Base-by-base conservation (phyloP, 2,797 vertebrate genomes). In the Anabacerthia variegaticeps region DNA sequence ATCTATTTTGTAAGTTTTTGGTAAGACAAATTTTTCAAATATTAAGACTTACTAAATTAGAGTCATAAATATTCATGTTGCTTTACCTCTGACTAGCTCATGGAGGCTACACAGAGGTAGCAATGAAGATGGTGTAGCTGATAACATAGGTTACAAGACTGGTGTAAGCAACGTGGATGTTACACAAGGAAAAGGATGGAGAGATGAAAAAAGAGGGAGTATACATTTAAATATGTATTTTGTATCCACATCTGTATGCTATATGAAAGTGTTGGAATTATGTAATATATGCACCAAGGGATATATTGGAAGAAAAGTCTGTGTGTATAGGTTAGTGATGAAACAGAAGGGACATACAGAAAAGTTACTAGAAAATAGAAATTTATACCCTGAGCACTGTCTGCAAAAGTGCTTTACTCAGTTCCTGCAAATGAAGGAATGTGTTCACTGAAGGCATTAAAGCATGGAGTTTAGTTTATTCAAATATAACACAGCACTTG, bases 231-330 rank as follows among this genome's bases (percentile, higher is more conserved):
- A 36, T 73, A 77, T 3, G 7, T 39, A 10, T 44, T 88, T 46
- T 82, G 5, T 61, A 34, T 49, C 46, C 7, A 36, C 17, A 30
- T 54, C 23, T 56, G 1, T 65, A 24, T 18, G 7, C 48, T 69
- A 30, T 10, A 43, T 22, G 28, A 73, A 87, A 65, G 12, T 2
- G 0, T 21, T 88, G 32, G 7, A 82, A 87, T 86, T 62, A 49
- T 5, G 12, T 46, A 69, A 51, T 0, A 2, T 15, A 46, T 16
- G 4, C 1, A 2, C 2, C 6, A 66, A 74, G 30, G 43, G 46
- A 28, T 19, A 52, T 14, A 36, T 14, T 78, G n/a, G 30, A 71
- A 77, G 34, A 72, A 65, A 58, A 51, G 27, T 43, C 39, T 73
- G 20, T 54, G 17, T 48, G 24, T 27, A 20, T 41, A 72, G 12